phyloP scores from a whole-genome alignment of 2,888 invertebrate species.

The Toxonevra muliebris region DNA sequence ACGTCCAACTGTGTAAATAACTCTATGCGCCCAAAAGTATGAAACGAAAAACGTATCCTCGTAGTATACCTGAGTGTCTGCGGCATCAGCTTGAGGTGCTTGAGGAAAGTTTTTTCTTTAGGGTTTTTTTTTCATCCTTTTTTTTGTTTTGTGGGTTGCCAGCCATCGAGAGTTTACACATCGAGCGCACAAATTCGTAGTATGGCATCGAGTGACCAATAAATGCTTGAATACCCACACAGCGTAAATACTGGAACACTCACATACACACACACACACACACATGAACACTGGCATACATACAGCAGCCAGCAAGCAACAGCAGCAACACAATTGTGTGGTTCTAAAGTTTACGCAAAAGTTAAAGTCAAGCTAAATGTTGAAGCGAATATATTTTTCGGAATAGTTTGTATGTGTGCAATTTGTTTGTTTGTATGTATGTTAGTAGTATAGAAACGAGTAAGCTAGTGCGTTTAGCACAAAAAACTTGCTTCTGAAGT shows the following conservation, averaged over 20 bases:
- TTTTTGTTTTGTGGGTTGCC: not conserved
- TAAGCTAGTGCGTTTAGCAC: slow-evolving; percentile 6
- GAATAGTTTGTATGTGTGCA: not conserved
- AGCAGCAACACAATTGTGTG: slow-evolving; percentile 15
- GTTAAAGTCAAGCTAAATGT: slow-evolving; percentile 2
- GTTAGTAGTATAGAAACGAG: not conserved
- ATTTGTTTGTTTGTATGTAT: no score
- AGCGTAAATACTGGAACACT: slow-evolving; percentile 1
- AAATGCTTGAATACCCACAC: slow-evolving; percentile 17
- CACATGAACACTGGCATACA: not conserved
- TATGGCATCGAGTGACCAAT: slow-evolving; percentile 28
- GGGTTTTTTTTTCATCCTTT: not conserved
- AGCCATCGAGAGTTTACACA: not conserved
- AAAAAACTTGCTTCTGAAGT: slow-evolving; percentile 39
- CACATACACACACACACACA: slow-evolving; percentile 2
- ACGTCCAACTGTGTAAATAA: no score
- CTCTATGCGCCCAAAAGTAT: no score
- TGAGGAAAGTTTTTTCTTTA: not conserved
- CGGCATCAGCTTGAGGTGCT: not conserved
- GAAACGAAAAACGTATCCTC: no score
- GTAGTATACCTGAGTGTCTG: not conserved
- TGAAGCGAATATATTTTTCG: not conserved
- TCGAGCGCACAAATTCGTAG: not conserved
- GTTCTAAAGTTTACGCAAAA: slow-evolving; percentile 27
- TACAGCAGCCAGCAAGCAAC: not conserved